A percentile compares a stretch with the other conserved stretches of the same genome.
These are phyloP conservation scores for Hippocampus abdominalis DNA, from an alignment of 2,113 vertebrate genomes.

Conservation along the genomic window DNA sequence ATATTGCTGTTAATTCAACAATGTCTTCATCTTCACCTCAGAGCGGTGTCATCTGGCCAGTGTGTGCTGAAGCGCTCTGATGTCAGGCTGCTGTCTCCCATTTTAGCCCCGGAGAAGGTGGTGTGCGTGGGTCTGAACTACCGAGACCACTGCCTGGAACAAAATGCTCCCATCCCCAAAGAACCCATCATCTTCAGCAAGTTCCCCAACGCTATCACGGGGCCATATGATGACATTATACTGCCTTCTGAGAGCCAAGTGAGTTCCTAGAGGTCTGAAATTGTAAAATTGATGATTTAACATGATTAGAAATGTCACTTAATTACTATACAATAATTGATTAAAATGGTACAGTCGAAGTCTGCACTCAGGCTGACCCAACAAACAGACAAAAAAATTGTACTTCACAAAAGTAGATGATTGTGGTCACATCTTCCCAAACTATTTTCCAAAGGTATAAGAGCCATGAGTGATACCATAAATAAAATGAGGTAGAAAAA, in stretches of 20 bases:
- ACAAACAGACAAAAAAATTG: too few species aligned
- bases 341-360: too few species aligned
- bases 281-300: not conserved
- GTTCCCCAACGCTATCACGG: slow-evolving; percentile 84
- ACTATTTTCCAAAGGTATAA: too few species aligned
- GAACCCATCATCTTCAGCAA: slow-evolving; percentile 97
- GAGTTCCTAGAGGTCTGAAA: slow-evolving; percentile 8
- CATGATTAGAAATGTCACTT: too few species aligned
- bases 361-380: too few species aligned
- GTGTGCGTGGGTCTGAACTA: slow-evolving; percentile 96
- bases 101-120: slow-evolving; percentile 84
- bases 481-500: too few species aligned
- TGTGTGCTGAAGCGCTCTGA: slow-evolving; percentile 63
- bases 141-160: slow-evolving; percentile 88
- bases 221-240: slow-evolving; percentile 81
- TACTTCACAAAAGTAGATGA: too few species aligned
- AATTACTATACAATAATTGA: too few species aligned
- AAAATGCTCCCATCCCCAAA: slow-evolving; percentile 76
- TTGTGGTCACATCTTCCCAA: too few species aligned
- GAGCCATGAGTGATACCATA: too few species aligned
- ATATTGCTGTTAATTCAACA: not conserved
- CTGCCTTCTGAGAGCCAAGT: slow-evolving; percentile 81
- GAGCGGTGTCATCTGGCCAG: slow-evolving; percentile 70
- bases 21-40: slow-evolving; percentile 42
- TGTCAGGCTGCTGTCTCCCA: slow-evolving; percentile 76